These are phyloP conservation scores for Apis laboriosa DNA, from an alignment of 1,140 invertebrate species.

Conservation along the genomic window DNA sequence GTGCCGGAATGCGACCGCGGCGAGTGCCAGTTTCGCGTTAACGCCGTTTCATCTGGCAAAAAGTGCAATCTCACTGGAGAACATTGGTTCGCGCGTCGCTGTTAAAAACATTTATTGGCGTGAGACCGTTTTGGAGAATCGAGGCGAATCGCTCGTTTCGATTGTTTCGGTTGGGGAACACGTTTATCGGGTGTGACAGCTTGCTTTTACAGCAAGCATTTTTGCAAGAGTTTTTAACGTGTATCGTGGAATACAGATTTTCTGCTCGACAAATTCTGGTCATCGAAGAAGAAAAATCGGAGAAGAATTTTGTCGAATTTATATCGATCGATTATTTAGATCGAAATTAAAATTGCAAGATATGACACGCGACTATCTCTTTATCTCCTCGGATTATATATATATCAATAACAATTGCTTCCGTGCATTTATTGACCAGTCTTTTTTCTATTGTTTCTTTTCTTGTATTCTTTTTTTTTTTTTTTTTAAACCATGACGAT, in stretches of 20 bases:
- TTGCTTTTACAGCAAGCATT: neutral
- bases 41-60: constrained; percentile 55
- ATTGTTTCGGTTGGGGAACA: neutral
- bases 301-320: no score
- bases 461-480: neutral
- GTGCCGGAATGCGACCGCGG: constrained; percentile 48
- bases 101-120: constrained; percentile 51
- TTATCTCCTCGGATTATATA: no score
- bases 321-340: no score
- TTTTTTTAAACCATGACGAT: neutral
- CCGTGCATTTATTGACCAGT: neutral
- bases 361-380: no score
- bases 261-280: neutral
- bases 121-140: constrained; percentile 16
- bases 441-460: no score
- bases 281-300: no score
- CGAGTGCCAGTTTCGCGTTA: constrained; percentile 56
- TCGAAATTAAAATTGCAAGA: no score
- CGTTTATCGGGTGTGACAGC: constrained; percentile 12
- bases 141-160: neutral
- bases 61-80: constrained; percentile 16
- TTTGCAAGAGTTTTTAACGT: neutral
- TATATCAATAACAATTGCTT: no score
- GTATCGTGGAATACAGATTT: neutral
- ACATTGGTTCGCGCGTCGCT: constrained; percentile 18